Evolutionary conservation across 2,797 vertebrate genomes (phyloP), one percentile per base, ranked within the genome.

Genomic region (Valencia hispanica): DNA sequence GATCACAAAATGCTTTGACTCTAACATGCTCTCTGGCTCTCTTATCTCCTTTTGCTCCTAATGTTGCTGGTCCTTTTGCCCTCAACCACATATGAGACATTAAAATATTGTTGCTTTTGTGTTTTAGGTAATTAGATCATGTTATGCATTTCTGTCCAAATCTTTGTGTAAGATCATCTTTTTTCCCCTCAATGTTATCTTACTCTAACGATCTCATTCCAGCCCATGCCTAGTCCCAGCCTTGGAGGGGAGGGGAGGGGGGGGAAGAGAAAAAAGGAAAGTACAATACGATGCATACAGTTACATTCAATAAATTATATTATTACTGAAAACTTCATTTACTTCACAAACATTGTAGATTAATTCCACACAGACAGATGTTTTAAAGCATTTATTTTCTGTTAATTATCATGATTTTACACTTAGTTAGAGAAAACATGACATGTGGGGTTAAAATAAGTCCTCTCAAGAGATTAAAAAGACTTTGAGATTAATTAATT

Each of bases 41-140:
- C 74, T 85, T 53, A 57, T 87, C 69, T 47, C 86, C 22, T 55
- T 82, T 83, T 82, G 75, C 79, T 78, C 72, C 84, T 85, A 78
- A 66, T 90, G 83, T 87, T 87, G 55, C 90, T 66, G 39, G 75
- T 81, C 57, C 73, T 48, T 70, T 90, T 89, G 80, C 90, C 85
- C 84, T 86, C 77, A 87, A 74, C 63, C 77, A 41, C 25, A 43
- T 27, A 43, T 30, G 5, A 32, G 3, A 15, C 27, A 15, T 15
- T 59, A 14, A 32, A 59, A 15, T 15, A 65, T 25, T 65, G 34
- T 65, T 39, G 32, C 18, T 65, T 65, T 39, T 39, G 8, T 36
- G 9, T 25, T 65, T 39, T 65, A 11, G 34, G 34, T 25, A 20
- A 65, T 22, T 65, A 20, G 18, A 39, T 48, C 3, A 20, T 48